Percentiles rank a stretch among this genome's conserved stretches.
These are phyloP conservation scores for Melangyna quadrimaculata DNA, from an alignment of 2,888 invertebrate species.

Conservation along the genomic window DNA sequence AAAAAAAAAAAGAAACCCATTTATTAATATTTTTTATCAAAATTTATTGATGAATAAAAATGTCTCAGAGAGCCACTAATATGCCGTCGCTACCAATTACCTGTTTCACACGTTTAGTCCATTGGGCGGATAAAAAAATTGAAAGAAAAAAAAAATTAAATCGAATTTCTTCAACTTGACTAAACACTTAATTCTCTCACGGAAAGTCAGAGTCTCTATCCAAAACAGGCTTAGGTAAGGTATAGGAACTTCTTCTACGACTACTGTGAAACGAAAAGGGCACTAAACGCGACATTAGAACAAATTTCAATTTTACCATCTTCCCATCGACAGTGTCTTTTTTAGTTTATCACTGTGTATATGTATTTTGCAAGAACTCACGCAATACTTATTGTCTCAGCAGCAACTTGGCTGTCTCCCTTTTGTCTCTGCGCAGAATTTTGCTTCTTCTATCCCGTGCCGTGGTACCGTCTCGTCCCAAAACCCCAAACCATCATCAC, in stretches of 20 bases:
- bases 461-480: not conserved
- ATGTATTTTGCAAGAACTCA: conserved; percentile 12
- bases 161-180: conserved; percentile 45
- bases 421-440: not conserved
- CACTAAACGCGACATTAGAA: conserved; percentile 56
- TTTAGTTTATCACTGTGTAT: not conserved
- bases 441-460: not conserved
- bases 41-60: not conserved
- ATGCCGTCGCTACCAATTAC: conserved; percentile 45
- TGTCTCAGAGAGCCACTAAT: conserved; percentile 14
- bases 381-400: conserved; percentile 28
- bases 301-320: conserved; percentile 58
- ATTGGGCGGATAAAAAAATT: not conserved
- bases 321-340: not conserved
- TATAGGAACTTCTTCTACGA: not conserved
- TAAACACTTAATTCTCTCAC: conserved; percentile 62
- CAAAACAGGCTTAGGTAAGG: conserved; percentile 21
- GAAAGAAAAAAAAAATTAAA: not conserved
- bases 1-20: not conserved
- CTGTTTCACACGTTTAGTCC: conserved; percentile 49
- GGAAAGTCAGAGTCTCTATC: conserved; percentile 20
- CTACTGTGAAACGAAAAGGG: conserved; percentile 4
- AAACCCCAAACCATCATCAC: not conserved
- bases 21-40: not conserved
- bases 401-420: conserved; percentile 2